Percentiles rank a stretch among this genome's conserved stretches.
Evolutionary conservation across 2,113 vertebrate genomes (phyloP).

Genomic region (Leuciscus idus): DNA sequence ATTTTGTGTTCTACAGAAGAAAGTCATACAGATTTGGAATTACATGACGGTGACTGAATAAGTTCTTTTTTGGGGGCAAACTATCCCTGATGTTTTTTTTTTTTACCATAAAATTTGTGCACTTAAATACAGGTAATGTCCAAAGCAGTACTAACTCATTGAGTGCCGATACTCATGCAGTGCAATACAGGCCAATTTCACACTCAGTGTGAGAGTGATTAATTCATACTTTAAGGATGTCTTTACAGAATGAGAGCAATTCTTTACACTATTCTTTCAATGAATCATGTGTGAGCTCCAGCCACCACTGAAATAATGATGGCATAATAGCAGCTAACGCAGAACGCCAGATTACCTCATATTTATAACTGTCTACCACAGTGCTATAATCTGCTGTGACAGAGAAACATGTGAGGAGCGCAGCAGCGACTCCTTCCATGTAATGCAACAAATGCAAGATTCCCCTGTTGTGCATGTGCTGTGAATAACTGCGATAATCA

Average conservation of each 20-base stretch:
- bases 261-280: constrained; percentile 70
- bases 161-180: constrained; percentile 30
- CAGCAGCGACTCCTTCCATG: constrained; percentile 69
- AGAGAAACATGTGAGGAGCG: constrained; percentile 66
- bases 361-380: constrained; percentile 75
- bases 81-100: not conserved
- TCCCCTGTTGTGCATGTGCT: constrained; percentile 67
- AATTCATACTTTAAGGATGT: constrained; percentile 67
- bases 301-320: constrained; percentile 72
- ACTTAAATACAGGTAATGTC: not conserved
- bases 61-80: not conserved
- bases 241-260: constrained; percentile 68
- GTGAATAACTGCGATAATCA: constrained; percentile 80
- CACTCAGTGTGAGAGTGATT: constrained; percentile 61
- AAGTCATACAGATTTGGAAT: not conserved
- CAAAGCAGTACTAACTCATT: not conserved
- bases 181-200: constrained; percentile 62
- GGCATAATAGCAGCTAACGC: constrained; percentile 75
- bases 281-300: constrained; percentile 69
- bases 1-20: not conserved
- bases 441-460: constrained; percentile 75
- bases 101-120: not conserved
- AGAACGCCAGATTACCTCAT: constrained; percentile 69
- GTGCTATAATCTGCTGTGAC: constrained; percentile 72
- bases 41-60: not conserved